Evolutionary conservation across 2,113 vertebrate genomes (phyloP), one percentile per base, ranked within the genome.

Genomic region (Sinosuthora webbiana): DNA sequence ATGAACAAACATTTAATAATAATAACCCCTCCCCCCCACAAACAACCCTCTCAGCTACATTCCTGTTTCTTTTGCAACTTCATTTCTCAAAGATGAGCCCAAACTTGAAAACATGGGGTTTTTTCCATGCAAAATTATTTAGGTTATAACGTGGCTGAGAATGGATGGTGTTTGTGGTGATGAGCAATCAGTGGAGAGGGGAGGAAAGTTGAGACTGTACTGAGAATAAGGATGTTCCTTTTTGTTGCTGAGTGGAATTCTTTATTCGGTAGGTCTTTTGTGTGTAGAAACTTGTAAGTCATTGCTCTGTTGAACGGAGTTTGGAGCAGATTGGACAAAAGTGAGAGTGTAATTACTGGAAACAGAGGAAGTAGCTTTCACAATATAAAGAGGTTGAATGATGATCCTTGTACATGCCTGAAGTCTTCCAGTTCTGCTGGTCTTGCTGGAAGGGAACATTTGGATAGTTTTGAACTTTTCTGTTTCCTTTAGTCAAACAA

Each of bases 21-120:
- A n/a, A 20, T 15, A 49, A 24, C 2, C 2, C 12, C 9, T 44
- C 13, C 13, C 5, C 7, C 4, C 4, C 5, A 19, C 13, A 6
- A n/a, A 68, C 9, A 7, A 33, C 27, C 27, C 16, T 73, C 22
- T 86, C 7, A 14, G 52, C 42, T 60, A 45, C 16, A 24, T 90
- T 78, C 17, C 55, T 65, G 1, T 57, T 89, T 90, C 68, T 86
- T 73, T 84, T 56, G 44, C 53, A 82, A 37, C 27, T 83, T 94
- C 6, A 15, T 73, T 79, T 67, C 44, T 90, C 0, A 0, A 79
- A 65, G 23, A 22, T 76, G 64, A 79, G 37, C 25, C 35, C 28
- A 87, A 73, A 80, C 35, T 59, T 82, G 24, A 42, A 87, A 69
- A 62, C 55, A 83, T 8, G 24, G 45, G 35, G 0, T 20, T 57